Evolutionary conservation across 2,113 vertebrate species (phyloP).

Genomic region (Pyxicephalus adspersus): DNA sequence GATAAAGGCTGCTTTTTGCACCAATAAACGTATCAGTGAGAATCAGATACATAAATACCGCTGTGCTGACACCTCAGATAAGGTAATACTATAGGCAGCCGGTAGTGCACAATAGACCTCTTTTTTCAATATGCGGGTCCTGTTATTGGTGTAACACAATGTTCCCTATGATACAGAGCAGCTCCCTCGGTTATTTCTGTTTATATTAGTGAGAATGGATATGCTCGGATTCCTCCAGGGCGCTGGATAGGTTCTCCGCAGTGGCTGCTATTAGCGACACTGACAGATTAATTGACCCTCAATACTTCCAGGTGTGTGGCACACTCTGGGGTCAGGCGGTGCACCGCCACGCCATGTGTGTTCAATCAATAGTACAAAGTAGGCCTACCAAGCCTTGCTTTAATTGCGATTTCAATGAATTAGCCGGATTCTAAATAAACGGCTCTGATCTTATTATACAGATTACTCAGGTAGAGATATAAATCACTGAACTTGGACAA

Average conservation of each 20-base stretch:
- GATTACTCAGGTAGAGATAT: conserved; percentile 2
- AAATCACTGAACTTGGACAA: not conserved
- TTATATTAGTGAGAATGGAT: conserved; percentile 57
- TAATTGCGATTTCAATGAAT: conserved; percentile 37
- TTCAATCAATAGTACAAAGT: conserved; percentile 68
- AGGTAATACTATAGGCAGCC: not conserved
- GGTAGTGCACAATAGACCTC: too few species aligned
- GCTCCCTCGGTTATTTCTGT: conserved; percentile 59
- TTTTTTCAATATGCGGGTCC: not conserved
- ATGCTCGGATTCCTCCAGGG: conserved; percentile 58
- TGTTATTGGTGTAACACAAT: conserved; percentile 8
- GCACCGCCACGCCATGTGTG: conserved; percentile 67
- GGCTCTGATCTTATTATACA: too few species aligned
- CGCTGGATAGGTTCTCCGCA: conserved; percentile 70
- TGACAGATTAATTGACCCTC: conserved; percentile 80
- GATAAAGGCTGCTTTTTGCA: too few species aligned
- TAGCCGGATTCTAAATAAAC: conserved; percentile 38
- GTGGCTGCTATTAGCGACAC: conserved; percentile 70
- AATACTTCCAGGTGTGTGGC: conserved; percentile 80
- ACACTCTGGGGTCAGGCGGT: conserved; percentile 72
- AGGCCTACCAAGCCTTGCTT: conserved; percentile 56
- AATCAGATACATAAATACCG: not conserved
- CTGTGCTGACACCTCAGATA: not conserved
- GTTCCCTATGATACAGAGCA: conserved; percentile 59
- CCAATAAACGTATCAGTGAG: too few species aligned